phyloP scores from a whole-genome alignment of 2,113 vertebrate species.

The Erythrolamprus reginae region DNA sequence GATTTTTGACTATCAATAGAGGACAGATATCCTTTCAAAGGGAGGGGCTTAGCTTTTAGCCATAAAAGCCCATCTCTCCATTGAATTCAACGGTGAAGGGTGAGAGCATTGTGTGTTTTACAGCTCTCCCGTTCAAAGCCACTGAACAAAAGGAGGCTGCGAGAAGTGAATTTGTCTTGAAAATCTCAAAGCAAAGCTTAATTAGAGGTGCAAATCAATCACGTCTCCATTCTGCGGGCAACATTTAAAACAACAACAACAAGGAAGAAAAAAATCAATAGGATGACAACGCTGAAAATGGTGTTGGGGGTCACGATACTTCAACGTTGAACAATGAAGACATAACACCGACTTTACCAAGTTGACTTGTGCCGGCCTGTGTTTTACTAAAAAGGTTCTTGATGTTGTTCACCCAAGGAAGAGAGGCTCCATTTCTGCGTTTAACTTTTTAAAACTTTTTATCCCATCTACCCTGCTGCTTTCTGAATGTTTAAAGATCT shows the following conservation, averaged over 20 bases:
- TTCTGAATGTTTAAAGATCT: constrained; percentile 51
- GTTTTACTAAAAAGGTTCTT: constrained; percentile 30
- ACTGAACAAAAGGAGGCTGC: not conserved
- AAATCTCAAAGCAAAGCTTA: constrained; percentile 4
- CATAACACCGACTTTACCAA: constrained; percentile 14
- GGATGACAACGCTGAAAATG: not conserved
- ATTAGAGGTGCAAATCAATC: constrained; percentile 13
- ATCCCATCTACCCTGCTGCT: constrained; percentile 25
- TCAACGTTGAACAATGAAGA: constrained; percentile 19
- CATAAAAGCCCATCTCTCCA: not conserved
- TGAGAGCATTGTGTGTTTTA: too few species aligned
- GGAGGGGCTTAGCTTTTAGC: not conserved
- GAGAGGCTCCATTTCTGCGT: constrained; percentile 30
- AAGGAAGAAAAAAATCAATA: accelerated
- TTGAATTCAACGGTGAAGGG: not conserved
- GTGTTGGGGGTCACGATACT: not conserved
- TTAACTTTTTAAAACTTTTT: constrained; percentile 47
- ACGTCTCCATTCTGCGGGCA: not conserved
- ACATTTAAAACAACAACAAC: not conserved
- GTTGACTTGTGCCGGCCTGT: not conserved
- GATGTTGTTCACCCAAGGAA: constrained; percentile 33
- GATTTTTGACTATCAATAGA: not conserved
- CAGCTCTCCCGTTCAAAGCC: not conserved
- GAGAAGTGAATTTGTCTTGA: not conserved
- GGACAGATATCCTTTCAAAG: not conserved